phyloP scores from a whole-genome alignment of 1,140 invertebrate genomes.

The Pomacea maculata region DNA sequence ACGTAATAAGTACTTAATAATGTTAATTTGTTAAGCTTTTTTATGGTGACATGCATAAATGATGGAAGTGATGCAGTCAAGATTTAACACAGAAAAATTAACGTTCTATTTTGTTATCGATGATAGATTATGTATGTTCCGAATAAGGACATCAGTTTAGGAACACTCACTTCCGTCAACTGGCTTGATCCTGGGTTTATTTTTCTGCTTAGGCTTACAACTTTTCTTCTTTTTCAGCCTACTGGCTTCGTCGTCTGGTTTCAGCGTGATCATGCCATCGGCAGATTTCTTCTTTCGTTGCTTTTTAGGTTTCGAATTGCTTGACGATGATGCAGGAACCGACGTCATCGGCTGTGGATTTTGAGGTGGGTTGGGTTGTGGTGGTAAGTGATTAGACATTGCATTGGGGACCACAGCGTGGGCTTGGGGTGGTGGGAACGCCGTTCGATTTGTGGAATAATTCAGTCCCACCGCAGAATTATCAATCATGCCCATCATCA shows the following conservation, averaged over 20 bases:
- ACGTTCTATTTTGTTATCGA: too few relatives aligned
- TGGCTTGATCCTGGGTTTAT: slow-evolving; percentile 15
- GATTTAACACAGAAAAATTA: too few relatives aligned
- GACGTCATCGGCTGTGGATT: background rate
- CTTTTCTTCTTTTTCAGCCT: slow-evolving; percentile 21
- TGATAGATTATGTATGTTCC: too few relatives aligned
- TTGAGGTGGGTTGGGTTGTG: background rate
- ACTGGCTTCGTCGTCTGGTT: background rate
- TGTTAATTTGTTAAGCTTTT: too few relatives aligned
- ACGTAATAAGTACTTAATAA: too few relatives aligned
- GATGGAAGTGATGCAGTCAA: too few relatives aligned
- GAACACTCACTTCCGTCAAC: slow-evolving; percentile 19
- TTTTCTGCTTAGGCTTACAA: slow-evolving; percentile 15
- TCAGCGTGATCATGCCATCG: background rate
- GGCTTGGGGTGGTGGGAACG: slow-evolving; percentile 13
- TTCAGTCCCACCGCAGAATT: slow-evolving; percentile 13
- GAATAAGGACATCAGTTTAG: too few relatives aligned
- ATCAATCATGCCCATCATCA: slow-evolving; percentile 21
- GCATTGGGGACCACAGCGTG: slow-evolving; percentile 9
- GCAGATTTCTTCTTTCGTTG: slow-evolving; percentile 17
- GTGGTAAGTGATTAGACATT: slow-evolving; percentile 12
- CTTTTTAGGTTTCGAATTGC: background rate
- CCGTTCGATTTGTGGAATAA: slow-evolving; percentile 3
- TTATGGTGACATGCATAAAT: too few relatives aligned
- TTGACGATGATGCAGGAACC: background rate